phyloP scores from a whole-genome alignment of 1,140 invertebrate genomes.

The Triops cancriformis region DNA sequence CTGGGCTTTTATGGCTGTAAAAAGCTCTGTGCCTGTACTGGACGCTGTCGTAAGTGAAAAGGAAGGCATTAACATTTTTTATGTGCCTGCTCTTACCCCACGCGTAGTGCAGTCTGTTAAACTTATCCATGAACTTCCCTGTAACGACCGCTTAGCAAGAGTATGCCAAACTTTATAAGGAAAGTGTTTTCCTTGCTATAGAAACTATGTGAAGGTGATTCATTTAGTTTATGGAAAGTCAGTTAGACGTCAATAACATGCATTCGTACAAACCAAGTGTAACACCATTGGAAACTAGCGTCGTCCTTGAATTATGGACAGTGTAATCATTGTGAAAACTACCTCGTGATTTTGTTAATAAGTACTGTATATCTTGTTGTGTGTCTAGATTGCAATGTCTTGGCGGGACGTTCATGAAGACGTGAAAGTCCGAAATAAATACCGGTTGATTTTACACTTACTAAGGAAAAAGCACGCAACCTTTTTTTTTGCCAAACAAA shows the following conservation, averaged over 20 bases:
- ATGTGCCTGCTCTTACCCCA: not conserved
- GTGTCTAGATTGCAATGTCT: not conserved
- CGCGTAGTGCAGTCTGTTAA: not conserved
- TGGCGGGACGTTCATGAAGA: not conserved
- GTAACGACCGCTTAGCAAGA: not conserved
- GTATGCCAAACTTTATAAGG: not conserved
- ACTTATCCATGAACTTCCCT: not conserved
- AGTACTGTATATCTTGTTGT: not conserved
- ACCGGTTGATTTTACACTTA: not conserved
- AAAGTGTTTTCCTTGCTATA: not conserved
- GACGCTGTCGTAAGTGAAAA: not conserved
- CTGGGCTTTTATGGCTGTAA: no score
- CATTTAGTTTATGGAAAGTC: not conserved
- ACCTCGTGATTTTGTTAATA: not conserved
- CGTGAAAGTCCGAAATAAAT: not conserved
- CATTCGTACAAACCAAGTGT: not conserved
- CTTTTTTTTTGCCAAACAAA: not conserved
- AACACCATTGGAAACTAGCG: not conserved
- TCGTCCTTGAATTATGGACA: not conserved
- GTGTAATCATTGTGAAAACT: not conserved
- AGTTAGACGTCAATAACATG: not conserved
- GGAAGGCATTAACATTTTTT: not conserved
- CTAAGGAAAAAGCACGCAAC: not conserved
- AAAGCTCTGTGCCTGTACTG: no score
- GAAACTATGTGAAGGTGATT: no score